phyloP scores from a whole-genome alignment of 2,888 invertebrate genomes.

The Thymelicus lineola region DNA sequence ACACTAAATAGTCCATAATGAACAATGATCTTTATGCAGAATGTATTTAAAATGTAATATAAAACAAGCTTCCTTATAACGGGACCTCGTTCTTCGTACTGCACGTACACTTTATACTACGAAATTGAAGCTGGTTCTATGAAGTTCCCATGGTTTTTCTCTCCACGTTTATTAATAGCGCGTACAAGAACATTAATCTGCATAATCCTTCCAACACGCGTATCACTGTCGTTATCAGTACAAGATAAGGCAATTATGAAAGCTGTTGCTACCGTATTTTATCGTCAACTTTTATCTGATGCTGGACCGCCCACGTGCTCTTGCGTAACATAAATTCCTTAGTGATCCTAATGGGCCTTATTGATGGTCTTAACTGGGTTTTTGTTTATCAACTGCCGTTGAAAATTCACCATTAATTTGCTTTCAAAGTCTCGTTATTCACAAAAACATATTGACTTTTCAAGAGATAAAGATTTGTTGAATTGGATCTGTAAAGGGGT shows the following conservation, averaged over 20 bases:
- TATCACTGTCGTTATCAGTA: slow-evolving; percentile 47
- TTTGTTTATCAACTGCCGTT: slow-evolving; percentile 14
- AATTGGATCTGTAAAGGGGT: no score
- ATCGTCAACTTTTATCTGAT: slow-evolving; percentile 34
- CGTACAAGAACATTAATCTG: slow-evolving; percentile 42
- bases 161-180: slow-evolving; percentile 38
- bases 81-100: not conserved
- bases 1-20: no score
- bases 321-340: slow-evolving; percentile 38
- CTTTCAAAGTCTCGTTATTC: slow-evolving; percentile 6
- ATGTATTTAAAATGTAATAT: not conserved
- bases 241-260: slow-evolving; percentile 45
- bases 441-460: slow-evolving; percentile 9
- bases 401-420: slow-evolving; percentile 9
- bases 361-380: slow-evolving; percentile 24
- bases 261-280: slow-evolving; percentile 47
- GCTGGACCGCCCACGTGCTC: slow-evolving; percentile 46
- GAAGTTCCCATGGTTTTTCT: slow-evolving; percentile 35
- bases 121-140: not conserved
- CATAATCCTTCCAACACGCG: slow-evolving; percentile 46
- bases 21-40: no score
- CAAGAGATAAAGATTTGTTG: not conserved
- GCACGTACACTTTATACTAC: not conserved
- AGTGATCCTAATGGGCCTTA: slow-evolving; percentile 31
- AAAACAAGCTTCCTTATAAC: not conserved